Conservation (phyloP, 2,888 invertebrate species). For the Pomacea canaliculata region DNA sequence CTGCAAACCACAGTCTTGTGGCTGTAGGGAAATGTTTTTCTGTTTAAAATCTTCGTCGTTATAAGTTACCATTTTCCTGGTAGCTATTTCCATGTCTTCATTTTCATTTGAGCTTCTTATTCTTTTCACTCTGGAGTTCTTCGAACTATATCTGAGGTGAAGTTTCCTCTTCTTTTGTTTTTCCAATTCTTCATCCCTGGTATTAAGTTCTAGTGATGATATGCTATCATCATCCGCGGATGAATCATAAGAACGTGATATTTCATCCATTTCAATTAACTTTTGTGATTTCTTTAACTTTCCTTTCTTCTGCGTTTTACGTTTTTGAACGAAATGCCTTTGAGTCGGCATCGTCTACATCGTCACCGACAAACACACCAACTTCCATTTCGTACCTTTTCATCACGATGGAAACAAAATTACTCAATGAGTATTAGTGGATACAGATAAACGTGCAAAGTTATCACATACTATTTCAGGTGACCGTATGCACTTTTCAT, state of each 20-base stretch:
- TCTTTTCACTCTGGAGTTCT: not conserved
- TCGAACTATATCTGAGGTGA: not conserved
- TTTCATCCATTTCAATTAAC: not conserved
- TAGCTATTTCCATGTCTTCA: not conserved
- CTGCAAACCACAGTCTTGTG: too few relatives aligned
- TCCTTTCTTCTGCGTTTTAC: not conserved
- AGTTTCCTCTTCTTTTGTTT: too few relatives aligned
- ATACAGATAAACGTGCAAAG: too few relatives aligned
- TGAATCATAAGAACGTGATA: not conserved
- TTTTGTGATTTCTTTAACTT: not conserved
- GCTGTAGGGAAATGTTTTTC: not conserved
- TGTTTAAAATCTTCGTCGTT: not conserved
- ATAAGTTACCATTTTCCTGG: not conserved
- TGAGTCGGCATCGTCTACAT: slow-evolving; percentile 12
- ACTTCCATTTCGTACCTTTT: not conserved
- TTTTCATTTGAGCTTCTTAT: not conserved
- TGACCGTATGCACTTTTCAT: too few relatives aligned
- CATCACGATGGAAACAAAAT: too few relatives aligned
- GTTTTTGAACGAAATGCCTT: not conserved
- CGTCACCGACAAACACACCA: slow-evolving; percentile 4
- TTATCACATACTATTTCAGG: not conserved
- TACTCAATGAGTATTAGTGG: too few relatives aligned
- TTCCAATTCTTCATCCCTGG: not conserved
- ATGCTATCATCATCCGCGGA: too few relatives aligned
- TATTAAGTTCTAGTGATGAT: not conserved